Percentiles rank a stretch among this genome's conserved stretches.
phyloP scores from a whole-genome alignment of 2,113 vertebrate species.

The Arvicanthis niloticus region DNA sequence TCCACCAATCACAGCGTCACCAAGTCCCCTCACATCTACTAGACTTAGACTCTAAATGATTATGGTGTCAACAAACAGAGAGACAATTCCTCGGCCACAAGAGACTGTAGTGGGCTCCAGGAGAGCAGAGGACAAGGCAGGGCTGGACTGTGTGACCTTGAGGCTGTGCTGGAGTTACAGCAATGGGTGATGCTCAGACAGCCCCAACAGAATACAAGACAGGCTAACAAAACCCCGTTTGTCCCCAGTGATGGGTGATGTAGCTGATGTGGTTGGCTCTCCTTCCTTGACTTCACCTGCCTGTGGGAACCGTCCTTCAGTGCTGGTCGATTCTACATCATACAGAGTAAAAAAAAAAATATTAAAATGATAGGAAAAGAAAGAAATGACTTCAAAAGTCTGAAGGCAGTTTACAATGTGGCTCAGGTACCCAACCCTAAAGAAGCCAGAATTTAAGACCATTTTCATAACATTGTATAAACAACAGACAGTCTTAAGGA shows the following conservation, averaged over 20 bases:
- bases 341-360: background rate
- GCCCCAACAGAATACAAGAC: background rate
- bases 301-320: background rate
- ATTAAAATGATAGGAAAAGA: background rate
- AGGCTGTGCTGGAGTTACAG: background rate
- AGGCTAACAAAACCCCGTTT: background rate
- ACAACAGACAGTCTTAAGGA: background rate
- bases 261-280: background rate
- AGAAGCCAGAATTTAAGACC: background rate
- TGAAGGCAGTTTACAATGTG: background rate
- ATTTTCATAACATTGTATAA: background rate
- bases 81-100: background rate
- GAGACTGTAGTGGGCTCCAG: background rate
- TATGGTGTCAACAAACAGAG: background rate
- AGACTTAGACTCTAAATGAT: background rate
- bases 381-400: background rate
- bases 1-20: background rate
- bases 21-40: background rate
- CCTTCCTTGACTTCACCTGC: background rate
- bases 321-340: no score
- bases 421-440: background rate
- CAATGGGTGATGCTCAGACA: background rate
- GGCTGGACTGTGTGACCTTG: background rate
- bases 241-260: background rate
- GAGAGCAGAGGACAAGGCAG: background rate